A percentile compares a stretch with the other conserved stretches of the same genome.
phyloP scores from a whole-genome alignment of 2,113 vertebrate genomes.

The Barbus barbus region DNA sequence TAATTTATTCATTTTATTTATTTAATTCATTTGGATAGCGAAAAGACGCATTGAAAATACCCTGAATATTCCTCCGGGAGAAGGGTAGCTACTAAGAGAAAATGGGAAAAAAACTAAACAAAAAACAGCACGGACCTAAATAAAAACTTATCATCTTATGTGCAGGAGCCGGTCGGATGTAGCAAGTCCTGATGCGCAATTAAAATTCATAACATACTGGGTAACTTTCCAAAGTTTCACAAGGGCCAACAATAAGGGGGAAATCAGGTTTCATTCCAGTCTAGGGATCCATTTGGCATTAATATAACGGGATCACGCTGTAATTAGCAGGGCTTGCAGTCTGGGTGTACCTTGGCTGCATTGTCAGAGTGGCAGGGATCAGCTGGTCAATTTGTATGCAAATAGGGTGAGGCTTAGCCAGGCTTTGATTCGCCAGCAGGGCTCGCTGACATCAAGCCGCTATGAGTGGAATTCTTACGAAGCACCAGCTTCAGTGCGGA shows the following conservation, averaged over 20 bases:
- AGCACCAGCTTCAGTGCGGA: not conserved
- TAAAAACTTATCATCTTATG: not conserved
- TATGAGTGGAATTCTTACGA: conserved; percentile 20
- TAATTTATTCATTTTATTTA: not conserved
- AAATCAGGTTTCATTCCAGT: conserved; percentile 13
- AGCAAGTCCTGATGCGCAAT: conserved; percentile 43
- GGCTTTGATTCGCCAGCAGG: conserved; percentile 39
- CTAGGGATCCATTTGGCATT: not conserved
- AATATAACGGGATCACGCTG: conserved; percentile 31
- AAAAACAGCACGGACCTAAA: not conserved
- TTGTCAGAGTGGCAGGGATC: conserved; percentile 52
- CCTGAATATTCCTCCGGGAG: not conserved
- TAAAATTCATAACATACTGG: conserved; percentile 49
- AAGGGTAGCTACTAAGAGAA: not conserved
- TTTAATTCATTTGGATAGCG: not conserved
- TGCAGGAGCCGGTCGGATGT: conserved; percentile 11
- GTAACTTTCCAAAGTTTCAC: conserved; percentile 41
- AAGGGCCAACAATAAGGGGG: conserved; percentile 18
- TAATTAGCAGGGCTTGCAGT: conserved; percentile 38
- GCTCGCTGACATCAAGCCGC: conserved; percentile 29
- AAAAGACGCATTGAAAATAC: not conserved
- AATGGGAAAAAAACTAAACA: too few species aligned
- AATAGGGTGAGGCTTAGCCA: conserved; percentile 47
- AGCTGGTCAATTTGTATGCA: conserved; percentile 58
- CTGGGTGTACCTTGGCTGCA: conserved; percentile 41